A percentile compares a stretch with the other conserved stretches of the same genome.
phyloP scores from a whole-genome alignment of 2,888 invertebrate genomes.

The Busseola fusca region DNA sequence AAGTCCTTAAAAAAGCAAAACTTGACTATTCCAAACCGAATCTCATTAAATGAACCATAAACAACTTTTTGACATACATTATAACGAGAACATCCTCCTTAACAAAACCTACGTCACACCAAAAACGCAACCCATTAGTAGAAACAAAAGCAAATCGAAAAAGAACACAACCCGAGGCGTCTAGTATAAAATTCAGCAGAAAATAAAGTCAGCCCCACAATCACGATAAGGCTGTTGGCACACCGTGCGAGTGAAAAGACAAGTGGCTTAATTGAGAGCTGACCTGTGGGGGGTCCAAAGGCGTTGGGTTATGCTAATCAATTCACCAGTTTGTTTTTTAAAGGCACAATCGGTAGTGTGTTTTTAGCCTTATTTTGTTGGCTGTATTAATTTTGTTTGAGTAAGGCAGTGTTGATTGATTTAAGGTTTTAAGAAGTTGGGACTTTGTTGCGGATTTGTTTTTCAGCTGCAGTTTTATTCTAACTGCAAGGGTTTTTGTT shows the following conservation, averaged over 20 bases:
- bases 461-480: too few species aligned
- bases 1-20: too few species aligned
- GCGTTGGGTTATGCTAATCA: slow-evolving; percentile 87
- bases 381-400: slow-evolving; percentile 65
- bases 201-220: slow-evolving; percentile 79
- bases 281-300: slow-evolving; percentile 83
- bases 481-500: neutral
- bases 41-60: neutral
- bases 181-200: slow-evolving; percentile 78
- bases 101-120: slow-evolving; percentile 7
- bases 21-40: neutral
- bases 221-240: slow-evolving; percentile 83
- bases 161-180: slow-evolving; percentile 61
- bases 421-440: slow-evolving; percentile 33
- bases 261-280: slow-evolving; percentile 88
- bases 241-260: slow-evolving; percentile 84
- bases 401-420: slow-evolving; percentile 62
- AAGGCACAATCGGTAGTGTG: slow-evolving; percentile 79
- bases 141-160: slow-evolving; percentile 55
- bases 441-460: slow-evolving; percentile 1
- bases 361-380: slow-evolving; percentile 61
- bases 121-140: slow-evolving; percentile 49
- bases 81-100: neutral
- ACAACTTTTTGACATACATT: neutral
- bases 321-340: slow-evolving; percentile 86